phyloP scores from a whole-genome alignment of 2,113 vertebrate genomes.

The Esox niger region DNA sequence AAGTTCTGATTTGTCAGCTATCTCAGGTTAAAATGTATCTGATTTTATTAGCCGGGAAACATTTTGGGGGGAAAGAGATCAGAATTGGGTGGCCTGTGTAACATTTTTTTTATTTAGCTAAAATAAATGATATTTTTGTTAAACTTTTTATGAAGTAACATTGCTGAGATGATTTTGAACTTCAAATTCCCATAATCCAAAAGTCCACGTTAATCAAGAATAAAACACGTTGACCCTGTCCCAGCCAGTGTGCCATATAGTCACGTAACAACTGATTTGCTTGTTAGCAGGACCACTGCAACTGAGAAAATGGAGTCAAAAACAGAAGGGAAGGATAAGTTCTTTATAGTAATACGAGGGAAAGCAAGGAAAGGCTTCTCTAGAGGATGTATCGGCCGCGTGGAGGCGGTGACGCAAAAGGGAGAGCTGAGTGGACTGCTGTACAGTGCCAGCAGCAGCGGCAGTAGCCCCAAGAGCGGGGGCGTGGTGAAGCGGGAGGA shows the following conservation, averaged over 20 bases:
- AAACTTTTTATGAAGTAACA: no score
- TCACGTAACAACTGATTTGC: background rate
- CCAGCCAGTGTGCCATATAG: background rate
- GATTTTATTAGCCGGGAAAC: no score
- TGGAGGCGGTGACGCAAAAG: slow-evolving; percentile 51
- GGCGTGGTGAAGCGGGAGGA: slow-evolving; percentile 58
- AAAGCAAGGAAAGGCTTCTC: slow-evolving; percentile 64
- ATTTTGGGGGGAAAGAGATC: no score
- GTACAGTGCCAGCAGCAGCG: slow-evolving; percentile 36
- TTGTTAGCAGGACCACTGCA: background rate
- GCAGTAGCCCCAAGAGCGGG: slow-evolving; percentile 46
- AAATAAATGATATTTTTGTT: no score
- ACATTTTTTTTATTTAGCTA: no score
- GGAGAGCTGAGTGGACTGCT: slow-evolving; percentile 62
- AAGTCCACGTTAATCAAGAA: background rate
- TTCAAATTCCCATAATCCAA: background rate
- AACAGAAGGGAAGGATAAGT: slow-evolving; percentile 44
- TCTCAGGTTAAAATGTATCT: no score
- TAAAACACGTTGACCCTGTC: background rate
- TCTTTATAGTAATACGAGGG: slow-evolving; percentile 68
- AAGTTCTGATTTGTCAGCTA: no score
- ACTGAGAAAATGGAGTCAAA: slow-evolving; percentile 26
- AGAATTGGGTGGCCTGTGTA: no score
- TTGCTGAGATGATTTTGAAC: background rate
- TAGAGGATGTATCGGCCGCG: slow-evolving; percentile 67